phyloP scores from a whole-genome alignment of 1,140 invertebrate species.

The Ceratosolen solmsi region DNA sequence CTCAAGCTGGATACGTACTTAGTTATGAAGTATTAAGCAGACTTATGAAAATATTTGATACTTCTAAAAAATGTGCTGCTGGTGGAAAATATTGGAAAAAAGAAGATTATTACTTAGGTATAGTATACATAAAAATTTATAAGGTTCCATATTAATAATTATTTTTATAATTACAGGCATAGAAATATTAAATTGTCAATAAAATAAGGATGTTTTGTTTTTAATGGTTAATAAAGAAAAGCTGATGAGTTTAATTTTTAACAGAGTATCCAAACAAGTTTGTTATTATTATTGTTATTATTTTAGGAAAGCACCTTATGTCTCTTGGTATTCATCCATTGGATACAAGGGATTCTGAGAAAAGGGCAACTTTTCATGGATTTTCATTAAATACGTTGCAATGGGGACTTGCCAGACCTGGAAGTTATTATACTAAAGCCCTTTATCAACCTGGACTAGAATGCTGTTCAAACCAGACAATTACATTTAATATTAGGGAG shows the following conservation, averaged over 20 bases:
- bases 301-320: constrained; percentile 71
- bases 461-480: constrained; percentile 69
- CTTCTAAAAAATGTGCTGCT: constrained; percentile 64
- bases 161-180: neutral
- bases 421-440: constrained; percentile 71
- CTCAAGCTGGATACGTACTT: constrained; percentile 74
- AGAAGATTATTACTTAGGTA: constrained; percentile 76
- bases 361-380: constrained; percentile 73
- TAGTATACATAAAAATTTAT: neutral
- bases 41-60: constrained; percentile 68
- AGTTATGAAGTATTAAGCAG: constrained; percentile 67
- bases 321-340: constrained; percentile 69
- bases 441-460: constrained; percentile 66
- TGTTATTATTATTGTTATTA: constrained; percentile 11
- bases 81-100: constrained; percentile 75
- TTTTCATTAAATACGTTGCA: constrained; percentile 72
- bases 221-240: neutral
- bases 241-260: neutral
- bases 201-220: neutral
- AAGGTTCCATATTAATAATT: neutral
- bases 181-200: neutral
- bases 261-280: neutral
- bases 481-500: constrained; percentile 71
- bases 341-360: constrained; percentile 72
- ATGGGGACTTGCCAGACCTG: constrained; percentile 67